Evolutionary conservation across 2,113 vertebrate genomes (phyloP).

Genomic region (Tenrec ecaudatus): DNA sequence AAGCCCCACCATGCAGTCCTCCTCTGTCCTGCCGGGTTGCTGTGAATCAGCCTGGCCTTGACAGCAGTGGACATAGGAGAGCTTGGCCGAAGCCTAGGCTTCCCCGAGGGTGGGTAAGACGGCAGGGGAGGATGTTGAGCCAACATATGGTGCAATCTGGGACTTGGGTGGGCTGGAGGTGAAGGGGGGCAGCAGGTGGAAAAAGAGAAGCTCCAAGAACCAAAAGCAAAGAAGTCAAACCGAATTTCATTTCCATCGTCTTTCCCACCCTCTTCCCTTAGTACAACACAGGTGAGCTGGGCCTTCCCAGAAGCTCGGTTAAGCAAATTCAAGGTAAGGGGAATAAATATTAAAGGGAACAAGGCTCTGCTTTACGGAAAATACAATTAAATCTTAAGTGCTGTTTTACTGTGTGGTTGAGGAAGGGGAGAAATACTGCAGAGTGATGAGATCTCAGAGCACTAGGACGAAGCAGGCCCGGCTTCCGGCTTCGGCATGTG

Average conservation of each 20-base stretch:
- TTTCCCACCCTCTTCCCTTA: background rate
- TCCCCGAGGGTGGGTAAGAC: background rate
- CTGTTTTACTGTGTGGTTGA: background rate
- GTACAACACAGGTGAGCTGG: background rate
- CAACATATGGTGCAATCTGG: fast-evolving
- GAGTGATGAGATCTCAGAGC: background rate
- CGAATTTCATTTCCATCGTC: background rate
- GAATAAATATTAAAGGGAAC: background rate
- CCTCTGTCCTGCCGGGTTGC: background rate
- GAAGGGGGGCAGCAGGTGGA: too few relatives aligned
- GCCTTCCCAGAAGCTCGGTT: background rate
- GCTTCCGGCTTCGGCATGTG: background rate
- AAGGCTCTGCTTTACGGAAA: background rate
- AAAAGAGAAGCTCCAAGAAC: too few relatives aligned
- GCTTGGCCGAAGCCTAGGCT: background rate
- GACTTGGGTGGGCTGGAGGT: background rate
- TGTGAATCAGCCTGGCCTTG: background rate
- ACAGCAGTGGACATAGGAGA: background rate
- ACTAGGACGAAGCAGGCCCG: fast-evolving
- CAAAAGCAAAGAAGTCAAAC: background rate
- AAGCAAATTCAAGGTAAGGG: background rate
- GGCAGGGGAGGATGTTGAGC: fast-evolving
- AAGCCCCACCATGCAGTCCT: too few relatives aligned
- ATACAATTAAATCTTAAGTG: background rate
- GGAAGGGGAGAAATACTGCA: background rate